Evolutionary conservation across 1,140 invertebrate species (phyloP), one percentile per base, ranked within the genome.

Genomic region (Zaprionus camerounensis): DNA sequence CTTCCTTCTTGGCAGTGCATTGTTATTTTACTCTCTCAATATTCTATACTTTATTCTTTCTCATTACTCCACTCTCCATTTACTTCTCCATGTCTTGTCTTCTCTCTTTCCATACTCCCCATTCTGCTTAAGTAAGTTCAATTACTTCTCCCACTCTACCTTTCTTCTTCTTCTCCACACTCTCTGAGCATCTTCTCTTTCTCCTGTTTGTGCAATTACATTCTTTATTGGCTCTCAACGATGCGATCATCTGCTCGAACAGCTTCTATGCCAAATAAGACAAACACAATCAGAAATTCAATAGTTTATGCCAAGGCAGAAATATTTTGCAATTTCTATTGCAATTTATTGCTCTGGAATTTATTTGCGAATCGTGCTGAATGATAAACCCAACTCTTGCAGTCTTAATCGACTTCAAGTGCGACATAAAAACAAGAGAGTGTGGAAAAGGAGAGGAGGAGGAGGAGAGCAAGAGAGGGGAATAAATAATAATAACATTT

Each of bases 401-500:
- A 38, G 41, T 46, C 41, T 46, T 46, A 46, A 46, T 46, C 41
- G 41, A 46, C 41, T 46, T n/a, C 41, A 46, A 46, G 41, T 46
- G 41, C n/a, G n/a, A 46, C n/a, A 46, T 46, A 46, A 46, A 20
- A 46, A 41, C 38, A 41, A 41, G 2, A 2, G n/a, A 17, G 41
- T 9, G n/a, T 17, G 7, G 5, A n/a, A 9, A 6, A 2, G 41
- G 0, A 6, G 41, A n/a, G 41, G n/a, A n/a, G 5, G 5, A n/a
- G 15, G 4, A 11, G 13, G 0, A 38, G 15, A 31, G 4, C 22
- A 34, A 44, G 28, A 61, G 38, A 55, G 34, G 46, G 11, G 15
- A 68, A 68, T 34, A 34, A 12, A 71, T 57, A 74, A 87, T 74
- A 78, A 88, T 80, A 80, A 70, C 64, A 69, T 69, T 87, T 87